Evolutionary conservation across 2,113 vertebrate species (phyloP).

Genomic region (Grallaria varia): DNA sequence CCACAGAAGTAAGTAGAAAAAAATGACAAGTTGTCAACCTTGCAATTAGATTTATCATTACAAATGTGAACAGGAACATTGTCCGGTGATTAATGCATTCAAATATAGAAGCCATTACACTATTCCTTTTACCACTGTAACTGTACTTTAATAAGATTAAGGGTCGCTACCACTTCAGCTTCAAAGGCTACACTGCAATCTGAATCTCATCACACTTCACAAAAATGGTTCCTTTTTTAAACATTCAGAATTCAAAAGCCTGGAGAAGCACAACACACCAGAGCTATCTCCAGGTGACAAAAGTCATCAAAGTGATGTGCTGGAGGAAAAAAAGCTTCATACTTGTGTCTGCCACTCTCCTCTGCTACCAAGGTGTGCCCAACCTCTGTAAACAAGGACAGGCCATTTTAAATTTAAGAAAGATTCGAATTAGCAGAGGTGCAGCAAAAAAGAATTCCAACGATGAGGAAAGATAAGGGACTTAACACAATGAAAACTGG

Average conservation of each 20-base stretch:
- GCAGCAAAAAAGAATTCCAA: neutral
- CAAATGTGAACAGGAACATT: neutral
- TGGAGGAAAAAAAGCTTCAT: neutral
- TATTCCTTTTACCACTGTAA: neutral
- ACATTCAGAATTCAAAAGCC: neutral
- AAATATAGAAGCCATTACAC: constrained; percentile 19
- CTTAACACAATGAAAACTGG: neutral
- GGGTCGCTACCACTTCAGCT: neutral
- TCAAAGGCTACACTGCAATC: neutral
- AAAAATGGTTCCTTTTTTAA: neutral
- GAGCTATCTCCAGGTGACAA: neutral
- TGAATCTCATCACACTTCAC: neutral
- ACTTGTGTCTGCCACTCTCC: neutral
- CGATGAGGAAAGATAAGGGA: neutral
- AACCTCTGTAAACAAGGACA: neutral
- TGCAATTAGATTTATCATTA: constrained; percentile 32
- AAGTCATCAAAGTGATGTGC: neutral
- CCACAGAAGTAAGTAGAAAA: neutral
- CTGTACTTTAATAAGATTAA: neutral
- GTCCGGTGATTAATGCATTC: neutral
- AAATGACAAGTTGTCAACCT: neutral
- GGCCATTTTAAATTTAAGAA: neutral
- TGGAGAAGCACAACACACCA: neutral
- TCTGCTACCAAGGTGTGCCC: neutral
- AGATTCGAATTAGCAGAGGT: neutral